A percentile compares a stretch with the other conserved stretches of the same genome.
These are phyloP conservation scores for Pseudopodoces humilis DNA, from an alignment of 2,113 vertebrate species.

Conservation along the genomic window DNA sequence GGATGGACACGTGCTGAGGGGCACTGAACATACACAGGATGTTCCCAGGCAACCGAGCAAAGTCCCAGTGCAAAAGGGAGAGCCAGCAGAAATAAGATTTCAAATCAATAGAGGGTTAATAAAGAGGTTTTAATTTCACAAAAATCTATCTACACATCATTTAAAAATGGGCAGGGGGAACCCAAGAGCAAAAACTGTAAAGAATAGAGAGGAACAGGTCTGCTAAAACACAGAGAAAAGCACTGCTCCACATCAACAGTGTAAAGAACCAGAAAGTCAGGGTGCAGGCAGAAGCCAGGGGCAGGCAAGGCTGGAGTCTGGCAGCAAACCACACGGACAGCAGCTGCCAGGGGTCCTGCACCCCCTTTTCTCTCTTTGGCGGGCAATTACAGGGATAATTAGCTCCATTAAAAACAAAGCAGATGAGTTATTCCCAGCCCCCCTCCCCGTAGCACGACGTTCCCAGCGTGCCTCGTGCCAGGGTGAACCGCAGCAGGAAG, in stretches of 20 bases:
- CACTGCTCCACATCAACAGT: constrained; percentile 70
- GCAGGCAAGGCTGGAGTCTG: not conserved
- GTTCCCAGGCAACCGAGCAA: not conserved
- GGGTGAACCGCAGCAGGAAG: not conserved
- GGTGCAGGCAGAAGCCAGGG: not conserved
- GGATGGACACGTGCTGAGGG: rapidly evolving
- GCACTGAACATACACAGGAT: not conserved
- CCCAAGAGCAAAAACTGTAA: constrained; percentile 63
- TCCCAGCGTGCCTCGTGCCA: rapidly evolving
- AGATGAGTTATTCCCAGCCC: not conserved
- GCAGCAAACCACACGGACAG: not conserved
- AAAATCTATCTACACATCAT: constrained; percentile 73
- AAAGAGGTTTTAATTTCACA: constrained; percentile 80
- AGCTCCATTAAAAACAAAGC: constrained; percentile 5
- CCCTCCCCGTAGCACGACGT: rapidly evolving
- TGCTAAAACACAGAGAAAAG: constrained; percentile 84
- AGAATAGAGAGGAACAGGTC: constrained; percentile 75
- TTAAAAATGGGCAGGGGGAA: constrained; percentile 71
- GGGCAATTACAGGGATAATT: not conserved
- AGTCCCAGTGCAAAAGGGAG: rapidly evolving
- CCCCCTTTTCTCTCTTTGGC: constrained; percentile 23
- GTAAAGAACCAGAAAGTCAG: constrained; percentile 56
- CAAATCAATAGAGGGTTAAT: constrained; percentile 66
- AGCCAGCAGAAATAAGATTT: constrained; percentile 43
- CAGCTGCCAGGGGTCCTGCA: not conserved